phyloP scores from a whole-genome alignment of 2,888 invertebrate genomes.

The Brenthis hecate region DNA sequence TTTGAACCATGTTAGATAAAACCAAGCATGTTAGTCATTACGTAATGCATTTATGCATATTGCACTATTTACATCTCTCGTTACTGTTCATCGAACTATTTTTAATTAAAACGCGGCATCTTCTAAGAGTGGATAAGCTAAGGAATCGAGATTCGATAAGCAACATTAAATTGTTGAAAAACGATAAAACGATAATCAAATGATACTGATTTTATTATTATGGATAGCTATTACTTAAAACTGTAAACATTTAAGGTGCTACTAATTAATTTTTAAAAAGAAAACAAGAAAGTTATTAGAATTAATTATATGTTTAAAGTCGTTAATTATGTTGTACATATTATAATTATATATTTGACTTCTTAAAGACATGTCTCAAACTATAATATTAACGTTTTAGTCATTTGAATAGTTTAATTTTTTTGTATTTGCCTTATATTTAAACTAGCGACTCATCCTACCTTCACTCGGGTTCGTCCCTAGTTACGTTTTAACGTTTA shows the following conservation, averaged over 20 bases:
- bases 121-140: conserved; percentile 41
- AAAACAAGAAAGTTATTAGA: neutral
- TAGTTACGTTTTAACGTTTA: too few species aligned
- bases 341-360: too few species aligned
- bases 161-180: conserved; percentile 38
- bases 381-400: too few species aligned
- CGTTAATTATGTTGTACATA: too few species aligned
- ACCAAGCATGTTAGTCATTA: neutral
- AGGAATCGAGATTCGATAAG: conserved; percentile 41
- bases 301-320: too few species aligned
- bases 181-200: conserved; percentile 31
- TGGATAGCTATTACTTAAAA: conserved; percentile 9
- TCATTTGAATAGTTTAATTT: too few species aligned
- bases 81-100: conserved; percentile 15
- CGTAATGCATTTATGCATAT: conserved; percentile 60
- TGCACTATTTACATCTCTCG: conserved; percentile 49
- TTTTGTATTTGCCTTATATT: too few species aligned
- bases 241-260: conserved; percentile 14
- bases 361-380: too few species aligned
- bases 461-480: too few species aligned
- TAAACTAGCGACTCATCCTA: too few species aligned
- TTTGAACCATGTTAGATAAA: too few species aligned
- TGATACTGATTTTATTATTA: conserved; percentile 19
- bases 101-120: conserved; percentile 38
- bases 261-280: conserved; percentile 17